Conservation (phyloP, 2,888 invertebrate genomes). For the Caenorhabditis doughertyi region DNA sequence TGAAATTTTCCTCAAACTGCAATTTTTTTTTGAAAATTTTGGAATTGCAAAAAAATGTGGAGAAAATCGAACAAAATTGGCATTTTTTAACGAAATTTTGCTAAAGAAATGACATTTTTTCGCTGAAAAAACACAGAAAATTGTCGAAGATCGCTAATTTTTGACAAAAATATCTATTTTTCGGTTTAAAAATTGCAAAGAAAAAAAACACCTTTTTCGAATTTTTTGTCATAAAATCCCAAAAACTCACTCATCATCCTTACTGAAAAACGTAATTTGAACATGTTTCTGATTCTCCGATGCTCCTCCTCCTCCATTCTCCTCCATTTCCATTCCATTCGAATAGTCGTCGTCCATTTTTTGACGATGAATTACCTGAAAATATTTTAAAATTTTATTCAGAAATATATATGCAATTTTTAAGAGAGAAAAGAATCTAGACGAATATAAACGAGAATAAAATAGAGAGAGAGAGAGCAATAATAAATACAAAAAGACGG, state of each 20-base stretch:
- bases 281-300: slow-evolving; percentile 63
- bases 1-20: too few species aligned
- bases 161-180: not conserved
- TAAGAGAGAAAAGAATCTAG: not conserved
- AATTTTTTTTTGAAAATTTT: too few species aligned
- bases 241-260: slow-evolving; percentile 63
- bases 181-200: not conserved
- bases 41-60: not conserved
- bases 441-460: slow-evolving; percentile 15
- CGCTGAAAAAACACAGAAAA: too few species aligned
- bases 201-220: too few species aligned
- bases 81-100: too few species aligned
- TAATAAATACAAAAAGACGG: not conserved
- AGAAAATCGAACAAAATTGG: too few species aligned
- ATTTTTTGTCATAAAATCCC: too few species aligned
- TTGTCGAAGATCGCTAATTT: too few species aligned
- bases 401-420: not conserved
- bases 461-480: not conserved
- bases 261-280: slow-evolving; percentile 68
- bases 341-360: too few species aligned
- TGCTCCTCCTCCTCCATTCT: slow-evolving; percentile 3
- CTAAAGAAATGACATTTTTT: too few species aligned
- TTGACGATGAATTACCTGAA: not conserved
- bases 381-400: slow-evolving; percentile 6
- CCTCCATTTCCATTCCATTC: slow-evolving; percentile 29